Conservation (phyloP, 2,888 invertebrate species). For the Electrophaes corylata region DNA sequence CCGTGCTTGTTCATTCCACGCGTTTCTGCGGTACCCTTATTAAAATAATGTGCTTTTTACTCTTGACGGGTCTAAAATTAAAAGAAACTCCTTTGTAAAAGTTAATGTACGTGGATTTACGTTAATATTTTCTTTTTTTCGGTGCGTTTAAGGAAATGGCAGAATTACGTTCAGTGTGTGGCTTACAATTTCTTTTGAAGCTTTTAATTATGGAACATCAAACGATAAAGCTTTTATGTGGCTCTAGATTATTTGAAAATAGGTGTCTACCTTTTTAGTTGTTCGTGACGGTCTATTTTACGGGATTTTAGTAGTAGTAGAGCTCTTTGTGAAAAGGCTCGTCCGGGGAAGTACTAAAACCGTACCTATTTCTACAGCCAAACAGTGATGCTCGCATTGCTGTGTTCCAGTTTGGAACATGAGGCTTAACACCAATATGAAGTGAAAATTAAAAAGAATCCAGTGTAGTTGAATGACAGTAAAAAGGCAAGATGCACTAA, state of each 20-base stretch:
- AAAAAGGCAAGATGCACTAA: not conserved
- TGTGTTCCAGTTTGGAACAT: no score
- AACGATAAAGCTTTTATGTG: not conserved
- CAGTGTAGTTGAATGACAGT: no score
- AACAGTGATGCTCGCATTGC: no score
- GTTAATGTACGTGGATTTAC: constrained; percentile 6
- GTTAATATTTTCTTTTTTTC: not conserved
- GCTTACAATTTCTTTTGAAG: constrained; percentile 1
- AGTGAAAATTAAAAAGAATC: no score
- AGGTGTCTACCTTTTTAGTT: not conserved
- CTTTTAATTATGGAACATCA: constrained; percentile 3
- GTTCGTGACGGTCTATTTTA: not conserved
- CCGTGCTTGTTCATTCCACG: constrained; percentile 9
- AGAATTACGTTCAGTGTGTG: not conserved
- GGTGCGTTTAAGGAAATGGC: constrained; percentile 7
- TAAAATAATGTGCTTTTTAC: constrained; percentile 25
- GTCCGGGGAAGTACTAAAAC: no score
- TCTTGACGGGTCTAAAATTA: constrained; percentile 10
- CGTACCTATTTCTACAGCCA: no score
- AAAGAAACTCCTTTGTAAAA: constrained; percentile 19
- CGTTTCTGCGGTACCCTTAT: constrained; percentile 21
- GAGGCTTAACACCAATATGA: no score
- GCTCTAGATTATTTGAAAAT: not conserved
- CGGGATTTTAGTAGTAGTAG: no score
- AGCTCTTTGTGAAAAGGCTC: no score